Evolutionary conservation across 2,888 invertebrate species (phyloP).

Genomic region (Ellobium chinense): DNA sequence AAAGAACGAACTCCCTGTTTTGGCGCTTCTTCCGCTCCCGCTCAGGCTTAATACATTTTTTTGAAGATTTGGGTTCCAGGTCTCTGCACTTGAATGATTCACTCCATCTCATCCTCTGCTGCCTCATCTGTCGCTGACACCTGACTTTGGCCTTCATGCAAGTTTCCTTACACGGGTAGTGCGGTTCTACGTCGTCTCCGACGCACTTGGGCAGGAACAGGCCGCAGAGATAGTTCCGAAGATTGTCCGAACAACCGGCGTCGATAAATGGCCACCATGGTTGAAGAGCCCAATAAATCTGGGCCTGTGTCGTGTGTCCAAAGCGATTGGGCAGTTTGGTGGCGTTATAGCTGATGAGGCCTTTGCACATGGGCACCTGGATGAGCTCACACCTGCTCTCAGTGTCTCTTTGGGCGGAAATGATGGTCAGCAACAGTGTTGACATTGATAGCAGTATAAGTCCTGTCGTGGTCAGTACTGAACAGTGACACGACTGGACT

Average conservation of each 20-base stretch:
- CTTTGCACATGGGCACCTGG: slow-evolving; percentile 68
- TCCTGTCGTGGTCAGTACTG: no score
- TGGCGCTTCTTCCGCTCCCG: slow-evolving; percentile 52
- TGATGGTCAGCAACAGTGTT: background rate
- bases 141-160: slow-evolving; percentile 60
- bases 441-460: background rate
- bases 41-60: slow-evolving; percentile 47
- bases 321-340: slow-evolving; percentile 66
- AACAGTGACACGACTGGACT: no score
- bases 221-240: slow-evolving; percentile 65
- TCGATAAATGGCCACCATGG: slow-evolving; percentile 70
- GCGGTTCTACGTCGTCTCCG: slow-evolving; percentile 29
- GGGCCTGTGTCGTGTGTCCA: slow-evolving; percentile 60
- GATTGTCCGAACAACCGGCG: slow-evolving; percentile 65
- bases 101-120: slow-evolving; percentile 57
- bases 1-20: slow-evolving; percentile 51
- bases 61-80: slow-evolving; percentile 39
- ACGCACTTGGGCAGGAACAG: slow-evolving; percentile 59
- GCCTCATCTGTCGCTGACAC: slow-evolving; percentile 55
- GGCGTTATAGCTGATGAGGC: slow-evolving; percentile 60
- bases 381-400: slow-evolving; percentile 23
- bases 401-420: background rate
- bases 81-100: slow-evolving; percentile 49
- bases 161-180: slow-evolving; percentile 63
- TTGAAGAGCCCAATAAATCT: slow-evolving; percentile 67